Evolutionary conservation across 2,797 vertebrate genomes (phyloP).

Genomic region (Clarias platycephalus): DNA sequence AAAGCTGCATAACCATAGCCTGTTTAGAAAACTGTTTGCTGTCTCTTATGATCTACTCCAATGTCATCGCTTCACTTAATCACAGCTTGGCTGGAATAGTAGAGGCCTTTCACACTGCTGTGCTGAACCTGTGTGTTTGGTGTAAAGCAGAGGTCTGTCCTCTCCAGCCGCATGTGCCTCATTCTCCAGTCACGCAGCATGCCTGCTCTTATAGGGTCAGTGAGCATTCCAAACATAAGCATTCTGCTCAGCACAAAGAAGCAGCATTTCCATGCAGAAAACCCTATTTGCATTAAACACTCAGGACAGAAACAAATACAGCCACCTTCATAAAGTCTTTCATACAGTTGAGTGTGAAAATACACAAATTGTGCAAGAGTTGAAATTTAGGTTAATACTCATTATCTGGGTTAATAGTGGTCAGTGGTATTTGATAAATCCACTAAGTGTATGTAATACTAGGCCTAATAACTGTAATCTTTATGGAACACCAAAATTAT

Average conservation of each 20-base stretch:
- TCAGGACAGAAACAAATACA: neutral
- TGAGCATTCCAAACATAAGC: slow-evolving; percentile 47
- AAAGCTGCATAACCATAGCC: slow-evolving; percentile 17
- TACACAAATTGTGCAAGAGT: neutral
- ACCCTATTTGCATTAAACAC: neutral
- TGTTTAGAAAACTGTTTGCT: neutral
- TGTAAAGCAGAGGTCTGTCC: slow-evolving; percentile 42
- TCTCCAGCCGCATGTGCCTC: slow-evolving; percentile 16
- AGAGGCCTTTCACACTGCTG: slow-evolving; percentile 45
- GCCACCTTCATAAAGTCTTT: neutral
- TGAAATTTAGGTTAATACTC: slow-evolving; percentile 30
- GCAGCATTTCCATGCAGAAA: neutral
- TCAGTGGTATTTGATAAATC: slow-evolving; percentile 24
- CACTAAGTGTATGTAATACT: neutral
- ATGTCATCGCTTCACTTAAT: slow-evolving; percentile 20
- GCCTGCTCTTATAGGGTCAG: slow-evolving; percentile 28
- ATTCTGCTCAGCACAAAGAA: neutral
- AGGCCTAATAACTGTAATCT: slow-evolving; percentile 4
- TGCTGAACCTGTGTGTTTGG: slow-evolving; percentile 59
- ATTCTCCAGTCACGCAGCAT: slow-evolving; percentile 7
- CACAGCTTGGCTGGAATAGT: slow-evolving; percentile 28
- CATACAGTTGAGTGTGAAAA: neutral
- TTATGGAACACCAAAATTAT: neutral
- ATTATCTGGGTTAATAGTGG: slow-evolving; percentile 30
- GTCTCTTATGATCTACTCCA: slow-evolving; percentile 5